phyloP scores from a whole-genome alignment of 2,888 invertebrate species.

The Oligia latruncula region DNA sequence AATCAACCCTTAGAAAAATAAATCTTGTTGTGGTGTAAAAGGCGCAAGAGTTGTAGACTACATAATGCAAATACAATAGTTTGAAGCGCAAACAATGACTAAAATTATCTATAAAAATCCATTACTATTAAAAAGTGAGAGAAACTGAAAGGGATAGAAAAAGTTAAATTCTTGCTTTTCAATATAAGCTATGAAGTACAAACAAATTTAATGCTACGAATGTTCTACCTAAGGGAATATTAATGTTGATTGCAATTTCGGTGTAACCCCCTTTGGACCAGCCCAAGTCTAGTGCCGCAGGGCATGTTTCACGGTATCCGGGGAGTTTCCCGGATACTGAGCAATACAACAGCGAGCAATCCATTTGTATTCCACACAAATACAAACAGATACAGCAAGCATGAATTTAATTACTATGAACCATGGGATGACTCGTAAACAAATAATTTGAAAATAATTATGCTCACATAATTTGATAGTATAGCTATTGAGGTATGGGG shows the following conservation, averaged over 20 bases:
- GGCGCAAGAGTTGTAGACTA: not conserved
- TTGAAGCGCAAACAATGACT: not conserved
- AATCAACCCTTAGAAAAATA: too few relatives aligned
- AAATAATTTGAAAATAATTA: not conserved
- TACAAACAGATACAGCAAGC: not conserved
- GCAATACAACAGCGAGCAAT: conserved; percentile 42
- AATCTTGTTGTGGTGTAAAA: not conserved
- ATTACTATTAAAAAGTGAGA: not conserved
- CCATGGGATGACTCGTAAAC: not conserved
- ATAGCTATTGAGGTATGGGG: too few relatives aligned
- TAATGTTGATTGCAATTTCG: conserved; percentile 40
- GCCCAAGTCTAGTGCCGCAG: conserved; percentile 49
- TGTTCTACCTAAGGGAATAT: conserved; percentile 12
- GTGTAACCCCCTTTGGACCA: conserved; percentile 37
- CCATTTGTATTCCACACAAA: conserved; percentile 22
- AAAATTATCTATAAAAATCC: not conserved
- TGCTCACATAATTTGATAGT: too few relatives aligned
- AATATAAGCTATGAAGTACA: not conserved
- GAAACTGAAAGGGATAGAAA: not conserved
- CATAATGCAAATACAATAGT: not conserved
- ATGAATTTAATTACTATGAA: conserved; percentile 2
- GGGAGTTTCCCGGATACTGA: conserved; percentile 54
- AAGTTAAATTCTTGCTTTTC: not conserved
- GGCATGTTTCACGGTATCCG: conserved; percentile 56
- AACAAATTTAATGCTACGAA: not conserved